Conservation (phyloP, 2,113 vertebrate genomes). For the Pontoporia blainvillei region DNA sequence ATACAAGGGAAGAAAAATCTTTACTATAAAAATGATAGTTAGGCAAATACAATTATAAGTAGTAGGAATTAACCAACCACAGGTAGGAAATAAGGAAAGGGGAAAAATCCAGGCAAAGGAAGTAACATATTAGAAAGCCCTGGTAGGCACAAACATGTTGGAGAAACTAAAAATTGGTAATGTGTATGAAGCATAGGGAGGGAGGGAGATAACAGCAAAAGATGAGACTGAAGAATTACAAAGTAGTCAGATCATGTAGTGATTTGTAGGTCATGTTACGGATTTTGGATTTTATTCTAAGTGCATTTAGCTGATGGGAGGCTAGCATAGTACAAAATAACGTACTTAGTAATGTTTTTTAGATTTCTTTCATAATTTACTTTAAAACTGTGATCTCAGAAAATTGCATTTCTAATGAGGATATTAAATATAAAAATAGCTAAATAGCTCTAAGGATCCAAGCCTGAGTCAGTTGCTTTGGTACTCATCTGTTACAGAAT, state of each 20-base stretch:
- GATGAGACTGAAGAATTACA: neutral
- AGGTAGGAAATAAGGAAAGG: neutral
- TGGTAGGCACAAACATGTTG: neutral
- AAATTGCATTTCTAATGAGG: neutral
- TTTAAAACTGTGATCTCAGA: neutral
- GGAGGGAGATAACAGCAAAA: neutral
- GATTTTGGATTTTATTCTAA: neutral
- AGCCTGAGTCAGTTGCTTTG: neutral
- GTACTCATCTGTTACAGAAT: neutral
- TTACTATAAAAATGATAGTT: slow-evolving; percentile 10
- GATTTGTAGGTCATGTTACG: neutral
- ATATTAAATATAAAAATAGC: neutral
- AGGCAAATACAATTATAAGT: neutral
- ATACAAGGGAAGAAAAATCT: neutral
- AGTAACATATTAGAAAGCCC: neutral
- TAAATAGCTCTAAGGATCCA: neutral
- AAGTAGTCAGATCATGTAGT: neutral
- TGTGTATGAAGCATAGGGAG: neutral
- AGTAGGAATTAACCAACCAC: neutral
- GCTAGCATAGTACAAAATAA: neutral
- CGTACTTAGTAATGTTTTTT: neutral
- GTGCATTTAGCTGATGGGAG: neutral
- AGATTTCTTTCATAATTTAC: neutral
- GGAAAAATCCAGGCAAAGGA: neutral
- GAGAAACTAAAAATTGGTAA: neutral